Conservation (phyloP, 2,797 vertebrate species). For the Lagodon rhomboides region DNA sequence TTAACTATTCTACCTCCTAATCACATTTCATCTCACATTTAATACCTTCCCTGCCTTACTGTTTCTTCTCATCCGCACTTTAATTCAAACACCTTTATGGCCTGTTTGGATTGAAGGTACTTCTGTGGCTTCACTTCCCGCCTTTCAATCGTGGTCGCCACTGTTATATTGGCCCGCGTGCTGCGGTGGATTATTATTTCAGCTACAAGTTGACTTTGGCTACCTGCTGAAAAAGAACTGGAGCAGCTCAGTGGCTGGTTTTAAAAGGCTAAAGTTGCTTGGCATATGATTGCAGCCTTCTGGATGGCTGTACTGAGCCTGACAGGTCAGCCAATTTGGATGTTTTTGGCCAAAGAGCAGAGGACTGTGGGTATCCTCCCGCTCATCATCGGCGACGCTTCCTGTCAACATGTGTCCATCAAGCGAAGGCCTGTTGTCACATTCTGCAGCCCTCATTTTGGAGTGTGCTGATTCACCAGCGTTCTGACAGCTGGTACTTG, state of each 20-base stretch:
- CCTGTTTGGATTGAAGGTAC: not conserved
- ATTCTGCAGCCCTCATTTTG: slow-evolving; percentile 78
- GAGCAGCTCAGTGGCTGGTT: slow-evolving; percentile 37
- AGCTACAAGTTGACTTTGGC: slow-evolving; percentile 51
- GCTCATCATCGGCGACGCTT: slow-evolving; percentile 50
- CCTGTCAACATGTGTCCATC: slow-evolving; percentile 80
- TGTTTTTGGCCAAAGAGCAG: slow-evolving; percentile 65
- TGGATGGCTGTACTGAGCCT: slow-evolving; percentile 41
- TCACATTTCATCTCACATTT: not conserved
- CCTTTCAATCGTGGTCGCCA: not conserved
- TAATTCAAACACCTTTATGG: not conserved
- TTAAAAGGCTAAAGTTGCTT: slow-evolving; percentile 55
- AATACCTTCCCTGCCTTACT: not conserved
- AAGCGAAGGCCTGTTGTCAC: slow-evolving; percentile 71
- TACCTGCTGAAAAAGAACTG: slow-evolving; percentile 44
- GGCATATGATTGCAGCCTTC: slow-evolving; percentile 33
- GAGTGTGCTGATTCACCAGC: slow-evolving; percentile 79
- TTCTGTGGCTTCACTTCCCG: not conserved
- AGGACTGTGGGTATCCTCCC: slow-evolving; percentile 64
- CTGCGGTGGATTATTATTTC: slow-evolving; percentile 28
- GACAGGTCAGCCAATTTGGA: slow-evolving; percentile 77
- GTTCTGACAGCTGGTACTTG: slow-evolving; percentile 80
- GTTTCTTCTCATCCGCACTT: not conserved
- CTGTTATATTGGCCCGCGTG: not conserved
- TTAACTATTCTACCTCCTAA: not conserved